Base-by-base conservation (phyloP, 2,113 vertebrate genomes). In the Sinosuthora webbiana region DNA sequence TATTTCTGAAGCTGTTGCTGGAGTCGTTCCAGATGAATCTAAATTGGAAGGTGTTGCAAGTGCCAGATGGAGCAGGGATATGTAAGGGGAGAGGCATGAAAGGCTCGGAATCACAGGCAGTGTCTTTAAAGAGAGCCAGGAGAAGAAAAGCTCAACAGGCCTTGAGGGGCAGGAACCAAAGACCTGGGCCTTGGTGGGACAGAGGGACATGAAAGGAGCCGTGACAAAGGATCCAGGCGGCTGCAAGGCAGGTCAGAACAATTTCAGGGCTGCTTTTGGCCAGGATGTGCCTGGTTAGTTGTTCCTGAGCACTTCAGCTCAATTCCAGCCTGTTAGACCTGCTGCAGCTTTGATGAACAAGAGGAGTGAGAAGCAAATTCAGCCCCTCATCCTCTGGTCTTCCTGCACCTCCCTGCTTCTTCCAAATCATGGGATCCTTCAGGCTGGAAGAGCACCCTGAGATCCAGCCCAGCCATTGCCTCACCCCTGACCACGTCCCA, bases 1-100 rank as follows among this genome's bases (percentile, higher is more conserved):
- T 57, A 94, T 93, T 96, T 93, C 92, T 94, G 95, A 97, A 95
- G 94, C 95, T 96, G 95, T 97, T 74, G 93, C 92, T 96, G 96
- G 94, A 83, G 18, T 35, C 13, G 0, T 68, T 96, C 95, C 96
- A 94, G 96, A 60, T 60, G 83, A 95, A 89, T 93, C 92, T 86
- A 70, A 95, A 89, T 92, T 94, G 92, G 93, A 94, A 96, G 94
- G 93, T 97, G 94, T 52, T 92, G 93, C 60, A 44, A 96, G 89
- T 81, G 88, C 88, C 96, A 95, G 96, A 97, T 93, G 95, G 96
- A 96, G 85, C 90, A 77, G 85, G 76, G 90, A 80, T 78, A 16
- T 78, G 92, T 80, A 56, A 50, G 39, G 39, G 25, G 86, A 94
- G 82, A 37, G 80, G 63, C 47, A 68, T 44, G 90, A 88, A 92